Evolutionary conservation across 2,797 vertebrate genomes (phyloP).

Genomic region (Pelodytes ibericus): DNA sequence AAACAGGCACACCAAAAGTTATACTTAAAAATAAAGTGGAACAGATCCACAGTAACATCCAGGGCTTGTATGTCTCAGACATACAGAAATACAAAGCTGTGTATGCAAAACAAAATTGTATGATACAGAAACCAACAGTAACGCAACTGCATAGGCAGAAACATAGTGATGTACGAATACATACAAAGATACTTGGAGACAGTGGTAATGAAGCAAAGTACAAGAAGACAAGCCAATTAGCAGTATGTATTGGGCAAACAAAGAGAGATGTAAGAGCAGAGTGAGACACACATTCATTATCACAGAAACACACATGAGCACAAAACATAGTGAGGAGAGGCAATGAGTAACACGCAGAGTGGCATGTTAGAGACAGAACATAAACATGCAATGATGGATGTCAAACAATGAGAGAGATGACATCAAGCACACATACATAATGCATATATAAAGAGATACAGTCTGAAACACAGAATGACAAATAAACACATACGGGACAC

Average conservation of each 20-base stretch:
- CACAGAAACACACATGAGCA: not conserved
- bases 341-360: not conserved
- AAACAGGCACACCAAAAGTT: too few relatives aligned
- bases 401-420: not conserved
- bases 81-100: not conserved
- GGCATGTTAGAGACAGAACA: not conserved
- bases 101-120: not conserved
- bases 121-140: not conserved
- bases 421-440: not conserved
- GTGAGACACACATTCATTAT: not conserved
- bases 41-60: not conserved
- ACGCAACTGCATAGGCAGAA: not conserved
- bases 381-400: constrained; percentile 4
- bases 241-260: too few relatives aligned
- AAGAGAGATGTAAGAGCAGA: not conserved
- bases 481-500: not conserved
- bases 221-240: not conserved
- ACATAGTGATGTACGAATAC: not conserved
- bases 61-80: not conserved
- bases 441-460: not conserved
- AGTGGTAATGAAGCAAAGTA: not conserved
- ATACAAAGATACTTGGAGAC: not conserved
- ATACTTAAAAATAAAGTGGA: too few relatives aligned
- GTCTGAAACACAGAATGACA: not conserved
- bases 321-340: not conserved